Conservation (phyloP, 2,888 invertebrate species). For the Stratiomys singularior region DNA sequence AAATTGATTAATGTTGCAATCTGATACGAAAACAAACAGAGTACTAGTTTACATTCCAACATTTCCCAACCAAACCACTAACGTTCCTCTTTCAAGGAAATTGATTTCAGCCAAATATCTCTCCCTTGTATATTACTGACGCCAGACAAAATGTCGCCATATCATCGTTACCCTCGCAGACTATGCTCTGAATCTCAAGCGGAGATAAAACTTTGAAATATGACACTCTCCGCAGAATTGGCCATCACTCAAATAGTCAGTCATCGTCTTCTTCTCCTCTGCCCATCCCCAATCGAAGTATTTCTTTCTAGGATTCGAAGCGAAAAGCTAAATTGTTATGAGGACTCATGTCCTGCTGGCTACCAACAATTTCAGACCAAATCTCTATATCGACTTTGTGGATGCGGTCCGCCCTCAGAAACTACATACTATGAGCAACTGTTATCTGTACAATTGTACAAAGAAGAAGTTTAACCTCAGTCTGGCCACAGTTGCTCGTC, state of each 20-base stretch:
- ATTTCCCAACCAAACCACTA: neutral
- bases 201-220: slow-evolving; percentile 29
- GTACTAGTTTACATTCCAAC: neutral
- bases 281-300: neutral
- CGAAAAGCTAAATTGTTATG: slow-evolving; percentile 10
- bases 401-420: neutral
- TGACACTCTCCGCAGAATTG: slow-evolving; percentile 20
- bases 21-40: too few relatives aligned
- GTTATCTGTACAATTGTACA: slow-evolving; percentile 13
- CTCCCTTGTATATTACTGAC: slow-evolving; percentile 19
- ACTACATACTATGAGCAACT: neutral
- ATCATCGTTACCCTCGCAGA: neutral
- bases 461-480: slow-evolving; percentile 12
- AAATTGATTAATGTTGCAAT: too few relatives aligned
- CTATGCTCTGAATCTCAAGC: neutral
- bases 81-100: neutral
- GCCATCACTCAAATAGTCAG: slow-evolving; percentile 14
- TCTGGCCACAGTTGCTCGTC: neutral
- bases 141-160: slow-evolving; percentile 37
- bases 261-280: neutral
- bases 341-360: slow-evolving; percentile 24
- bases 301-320: neutral
- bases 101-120: neutral
- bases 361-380: slow-evolving; percentile 27
- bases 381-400: slow-evolving; percentile 4